phyloP scores from a whole-genome alignment of 2,113 vertebrate species.

The Callithrix jacchus region DNA sequence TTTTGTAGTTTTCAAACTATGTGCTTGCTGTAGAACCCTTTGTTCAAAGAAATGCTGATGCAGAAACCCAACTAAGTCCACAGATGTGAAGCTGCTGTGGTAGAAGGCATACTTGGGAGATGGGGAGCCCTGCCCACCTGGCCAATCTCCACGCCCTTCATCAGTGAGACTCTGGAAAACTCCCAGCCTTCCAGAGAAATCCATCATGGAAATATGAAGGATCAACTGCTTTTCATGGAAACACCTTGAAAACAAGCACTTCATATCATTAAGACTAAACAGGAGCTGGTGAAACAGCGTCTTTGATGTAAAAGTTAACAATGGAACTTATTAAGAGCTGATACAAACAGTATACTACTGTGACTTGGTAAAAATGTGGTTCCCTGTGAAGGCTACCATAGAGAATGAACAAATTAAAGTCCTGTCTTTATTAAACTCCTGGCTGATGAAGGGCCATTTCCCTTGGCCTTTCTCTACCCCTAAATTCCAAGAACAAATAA shows the following conservation, averaged over 20 bases:
- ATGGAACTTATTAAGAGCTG: background rate
- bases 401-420: conserved; percentile 7
- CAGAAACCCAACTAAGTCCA: background rate
- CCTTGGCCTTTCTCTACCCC: background rate
- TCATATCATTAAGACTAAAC: background rate
- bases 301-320: background rate
- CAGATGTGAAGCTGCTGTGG: background rate
- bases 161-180: background rate
- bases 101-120: background rate
- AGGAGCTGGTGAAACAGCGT: background rate
- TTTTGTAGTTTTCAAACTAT: background rate
- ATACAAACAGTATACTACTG: background rate
- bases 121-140: background rate
- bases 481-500: conserved; percentile 55
- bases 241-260: background rate
- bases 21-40: background rate
- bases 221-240: background rate
- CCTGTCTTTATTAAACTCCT: conserved; percentile 8
- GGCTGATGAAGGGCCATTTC: background rate
- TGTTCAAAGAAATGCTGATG: background rate
- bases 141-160: fast-evolving
- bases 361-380: background rate
- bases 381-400: background rate
- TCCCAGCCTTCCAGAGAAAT: conserved; percentile 25
- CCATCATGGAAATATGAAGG: background rate